phyloP scores from a whole-genome alignment of 2,797 vertebrate genomes.

The Myotis pilosus region DNA sequence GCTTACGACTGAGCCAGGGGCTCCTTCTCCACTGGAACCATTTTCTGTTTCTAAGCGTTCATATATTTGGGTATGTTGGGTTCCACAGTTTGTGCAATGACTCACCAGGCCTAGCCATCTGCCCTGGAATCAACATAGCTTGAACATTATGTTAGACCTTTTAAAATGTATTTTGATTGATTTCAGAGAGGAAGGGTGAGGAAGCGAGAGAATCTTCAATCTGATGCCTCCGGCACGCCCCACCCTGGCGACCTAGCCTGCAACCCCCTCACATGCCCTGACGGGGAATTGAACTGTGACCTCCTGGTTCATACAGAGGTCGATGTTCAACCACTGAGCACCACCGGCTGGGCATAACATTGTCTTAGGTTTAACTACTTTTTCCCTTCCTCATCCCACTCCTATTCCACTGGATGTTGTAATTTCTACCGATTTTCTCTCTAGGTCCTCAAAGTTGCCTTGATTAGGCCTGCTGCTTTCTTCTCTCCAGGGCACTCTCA shows the following conservation, averaged over 20 bases:
- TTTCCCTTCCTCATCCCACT: not conserved
- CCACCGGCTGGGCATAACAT: no score
- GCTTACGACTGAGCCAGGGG: not conserved
- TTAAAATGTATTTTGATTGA: no score
- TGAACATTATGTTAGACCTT: not conserved
- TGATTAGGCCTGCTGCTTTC: not conserved
- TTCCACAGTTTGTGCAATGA: not conserved
- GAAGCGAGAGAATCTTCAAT: no score
- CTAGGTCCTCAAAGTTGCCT: not conserved
- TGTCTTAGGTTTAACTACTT: not conserved
- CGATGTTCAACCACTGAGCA: no score
- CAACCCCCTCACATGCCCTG: no score
- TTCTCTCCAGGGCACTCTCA: not conserved
- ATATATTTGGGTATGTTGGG: not conserved
- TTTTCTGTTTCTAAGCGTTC: not conserved
- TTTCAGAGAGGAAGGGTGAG: no score
- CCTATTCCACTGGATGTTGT: not conserved
- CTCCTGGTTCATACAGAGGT: no score
- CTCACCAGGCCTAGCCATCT: not conserved
- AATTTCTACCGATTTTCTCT: not conserved
- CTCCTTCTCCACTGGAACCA: not conserved
- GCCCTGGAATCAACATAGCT: not conserved
- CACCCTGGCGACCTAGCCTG: no score
- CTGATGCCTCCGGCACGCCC: no score
- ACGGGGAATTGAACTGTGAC: no score